Percentiles rank a stretch among this genome's conserved stretches.
These are phyloP conservation scores for Marmota flaviventris DNA, from an alignment of 2,113 vertebrate species.

Conservation along the genomic window DNA sequence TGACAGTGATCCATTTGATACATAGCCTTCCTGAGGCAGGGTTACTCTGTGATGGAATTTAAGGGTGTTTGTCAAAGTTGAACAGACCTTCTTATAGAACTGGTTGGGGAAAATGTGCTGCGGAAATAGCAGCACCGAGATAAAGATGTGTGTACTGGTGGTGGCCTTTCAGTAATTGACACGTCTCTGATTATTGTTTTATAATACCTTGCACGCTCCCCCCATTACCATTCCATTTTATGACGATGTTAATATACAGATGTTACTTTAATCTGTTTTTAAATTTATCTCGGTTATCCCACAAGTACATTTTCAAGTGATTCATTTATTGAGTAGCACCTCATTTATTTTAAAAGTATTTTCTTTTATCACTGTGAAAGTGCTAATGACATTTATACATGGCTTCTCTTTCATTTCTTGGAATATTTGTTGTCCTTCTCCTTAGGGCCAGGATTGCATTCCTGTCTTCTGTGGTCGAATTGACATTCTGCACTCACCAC, in stretches of 20 bases:
- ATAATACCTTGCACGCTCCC: conserved; percentile 86
- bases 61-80: background rate
- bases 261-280: conserved; percentile 90
- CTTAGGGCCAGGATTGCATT: background rate
- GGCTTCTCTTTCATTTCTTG: conserved; percentile 81
- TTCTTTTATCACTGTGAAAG: conserved; percentile 83
- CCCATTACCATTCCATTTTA: conserved; percentile 87
- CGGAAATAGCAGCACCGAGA: conserved; percentile 64
- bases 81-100: background rate
- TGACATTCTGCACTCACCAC: background rate
- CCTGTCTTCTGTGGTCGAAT: background rate
- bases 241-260: conserved; percentile 89
- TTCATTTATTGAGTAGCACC: conserved; percentile 88
- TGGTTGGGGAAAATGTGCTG: background rate
- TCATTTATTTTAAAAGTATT: conserved; percentile 90
- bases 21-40: background rate
- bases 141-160: conserved; percentile 70
- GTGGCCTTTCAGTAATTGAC: conserved; percentile 85
- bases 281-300: conserved; percentile 89
- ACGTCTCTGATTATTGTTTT: conserved; percentile 88
- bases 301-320: conserved; percentile 87
- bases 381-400: conserved; percentile 86
- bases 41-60: background rate
- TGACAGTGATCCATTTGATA: background rate
- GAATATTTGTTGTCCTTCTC: background rate